Conservation (phyloP, 2,113 vertebrate genomes). For the Dendrocopos noguchii region DNA sequence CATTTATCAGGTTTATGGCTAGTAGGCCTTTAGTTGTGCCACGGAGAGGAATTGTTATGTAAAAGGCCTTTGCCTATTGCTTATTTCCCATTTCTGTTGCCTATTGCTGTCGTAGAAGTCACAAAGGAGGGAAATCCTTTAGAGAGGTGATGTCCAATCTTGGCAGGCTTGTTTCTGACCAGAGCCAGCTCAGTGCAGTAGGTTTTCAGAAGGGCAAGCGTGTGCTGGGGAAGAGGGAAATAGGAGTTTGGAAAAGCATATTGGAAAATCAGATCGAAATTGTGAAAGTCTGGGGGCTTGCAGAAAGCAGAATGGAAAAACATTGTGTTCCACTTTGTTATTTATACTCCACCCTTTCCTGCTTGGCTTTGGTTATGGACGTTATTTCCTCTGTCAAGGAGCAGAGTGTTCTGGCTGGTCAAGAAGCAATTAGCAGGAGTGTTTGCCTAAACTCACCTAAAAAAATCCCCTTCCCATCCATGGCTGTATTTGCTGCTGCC, state of each 20-base stretch:
- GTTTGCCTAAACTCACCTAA: neutral
- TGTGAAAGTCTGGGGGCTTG: neutral
- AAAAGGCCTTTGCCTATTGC: neutral
- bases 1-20: neutral
- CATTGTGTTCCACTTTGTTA: constrained; percentile 53
- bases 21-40: neutral
- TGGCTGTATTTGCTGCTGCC: neutral
- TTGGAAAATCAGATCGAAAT: constrained; percentile 41
- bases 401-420: neutral
- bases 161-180: neutral
- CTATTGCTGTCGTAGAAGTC: neutral
- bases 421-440: neutral
- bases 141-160: neutral
- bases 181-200: neutral
- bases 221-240: neutral
- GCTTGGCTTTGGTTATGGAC: constrained; percentile 31
- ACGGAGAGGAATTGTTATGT: neutral
- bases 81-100: neutral
- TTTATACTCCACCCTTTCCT: constrained; percentile 56
- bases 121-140: constrained; percentile 49
- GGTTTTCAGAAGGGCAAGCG: neutral
- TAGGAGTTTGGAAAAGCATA: constrained; percentile 2
- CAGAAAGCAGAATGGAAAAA: constrained; percentile 59
- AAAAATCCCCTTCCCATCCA: neutral
- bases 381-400: constrained; percentile 20